These are phyloP conservation scores for Trissoscelio sp. DNA, from an alignment of 2,888 invertebrate species.

Conservation along the genomic window DNA sequence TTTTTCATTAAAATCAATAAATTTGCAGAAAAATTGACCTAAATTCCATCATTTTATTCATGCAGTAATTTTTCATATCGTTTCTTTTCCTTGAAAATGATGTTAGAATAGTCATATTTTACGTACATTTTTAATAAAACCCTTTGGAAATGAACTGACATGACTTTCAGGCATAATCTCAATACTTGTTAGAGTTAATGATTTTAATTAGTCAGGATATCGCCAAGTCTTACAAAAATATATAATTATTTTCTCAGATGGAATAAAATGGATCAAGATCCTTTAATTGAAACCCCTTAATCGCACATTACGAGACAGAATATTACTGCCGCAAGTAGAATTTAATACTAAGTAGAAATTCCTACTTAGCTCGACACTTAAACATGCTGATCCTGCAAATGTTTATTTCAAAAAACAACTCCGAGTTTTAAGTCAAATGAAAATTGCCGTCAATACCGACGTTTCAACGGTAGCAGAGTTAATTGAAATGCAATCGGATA, in stretches of 20 bases:
- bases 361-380: slow-evolving; percentile 14
- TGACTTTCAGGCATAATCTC: background rate
- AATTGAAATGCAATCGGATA: background rate
- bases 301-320: slow-evolving; percentile 19
- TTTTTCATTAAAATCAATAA: too few species aligned
- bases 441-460: background rate
- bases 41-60: too few species aligned
- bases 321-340: slow-evolving; percentile 14
- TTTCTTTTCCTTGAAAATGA: too few species aligned
- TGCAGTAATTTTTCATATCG: too few species aligned
- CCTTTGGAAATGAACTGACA: background rate
- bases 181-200: background rate
- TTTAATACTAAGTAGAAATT: slow-evolving; percentile 13
- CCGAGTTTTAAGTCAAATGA: background rate
- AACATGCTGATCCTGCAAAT: slow-evolving; percentile 12
- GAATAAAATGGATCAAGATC: slow-evolving; percentile 8
- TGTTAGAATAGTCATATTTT: too few species aligned
- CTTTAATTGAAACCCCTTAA: slow-evolving; percentile 37
- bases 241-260: background rate
- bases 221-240: background rate
- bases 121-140: background rate
- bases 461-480: background rate
- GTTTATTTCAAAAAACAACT: slow-evolving; percentile 9
- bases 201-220: slow-evolving; percentile 6
- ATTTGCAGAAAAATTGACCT: too few species aligned